Percentiles rank a stretch among this genome's conserved stretches.
phyloP scores from a whole-genome alignment of 2,797 vertebrate genomes.

The Rhinichthys osculus region DNA sequence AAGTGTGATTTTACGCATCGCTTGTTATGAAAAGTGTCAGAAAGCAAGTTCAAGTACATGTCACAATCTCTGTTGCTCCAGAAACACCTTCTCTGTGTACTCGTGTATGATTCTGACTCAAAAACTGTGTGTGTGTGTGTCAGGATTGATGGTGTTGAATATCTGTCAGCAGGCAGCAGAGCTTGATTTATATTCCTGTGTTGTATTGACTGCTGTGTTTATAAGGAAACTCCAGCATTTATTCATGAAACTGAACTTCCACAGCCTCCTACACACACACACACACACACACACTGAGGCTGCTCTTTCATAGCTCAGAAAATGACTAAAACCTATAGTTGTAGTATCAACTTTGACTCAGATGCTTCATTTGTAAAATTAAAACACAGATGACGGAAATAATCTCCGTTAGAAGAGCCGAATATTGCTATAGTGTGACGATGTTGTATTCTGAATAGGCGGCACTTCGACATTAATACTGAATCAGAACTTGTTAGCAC shows the following conservation, averaged over 20 bases:
- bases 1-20: not conserved
- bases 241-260: constrained; percentile 18
- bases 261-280: constrained; percentile 42
- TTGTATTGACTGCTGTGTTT: constrained; percentile 37
- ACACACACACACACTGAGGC: not conserved
- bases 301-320: not conserved
- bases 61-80: not conserved
- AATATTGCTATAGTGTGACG: too few species aligned
- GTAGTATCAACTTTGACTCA: not conserved
- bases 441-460: too few species aligned
- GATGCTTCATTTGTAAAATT: not conserved
- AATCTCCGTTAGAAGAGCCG: not conserved
- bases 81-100: not conserved
- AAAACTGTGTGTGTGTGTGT: not conserved
- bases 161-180: constrained; percentile 25
- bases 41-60: not conserved
- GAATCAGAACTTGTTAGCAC: too few species aligned
- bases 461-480: too few species aligned
- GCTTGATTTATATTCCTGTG: constrained; percentile 33
- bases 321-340: not conserved
- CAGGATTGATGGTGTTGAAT: constrained; percentile 15
- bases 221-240: constrained; percentile 26
- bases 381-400: not conserved
- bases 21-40: not conserved
- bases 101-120: not conserved